phyloP scores from a whole-genome alignment of 92 coral and sea anemone genomes.

The Parazoanthus atlanticus region DNA sequence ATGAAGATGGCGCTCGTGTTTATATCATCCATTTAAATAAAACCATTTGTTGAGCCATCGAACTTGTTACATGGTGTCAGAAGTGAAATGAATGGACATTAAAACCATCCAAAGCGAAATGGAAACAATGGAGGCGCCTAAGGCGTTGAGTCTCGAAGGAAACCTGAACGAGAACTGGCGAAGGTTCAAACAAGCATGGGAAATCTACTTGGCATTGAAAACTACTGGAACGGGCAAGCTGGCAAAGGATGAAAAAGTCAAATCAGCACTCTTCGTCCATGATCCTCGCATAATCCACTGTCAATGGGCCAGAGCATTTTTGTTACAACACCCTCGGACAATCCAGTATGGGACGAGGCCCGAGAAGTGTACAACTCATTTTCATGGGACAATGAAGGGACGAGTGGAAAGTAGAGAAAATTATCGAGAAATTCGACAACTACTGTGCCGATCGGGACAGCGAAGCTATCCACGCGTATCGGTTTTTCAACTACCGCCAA shows the following conservation, averaged over 20 bases:
- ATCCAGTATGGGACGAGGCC: constrained; percentile 33
- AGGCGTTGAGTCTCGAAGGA: background rate
- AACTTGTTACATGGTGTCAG: background rate
- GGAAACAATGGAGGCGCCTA: background rate
- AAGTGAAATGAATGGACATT: background rate
- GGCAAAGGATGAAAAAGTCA: background rate
- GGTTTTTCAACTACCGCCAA: constrained; percentile 33
- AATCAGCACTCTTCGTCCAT: constrained; percentile 16
- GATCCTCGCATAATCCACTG: too few species aligned
- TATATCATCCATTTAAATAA: background rate
- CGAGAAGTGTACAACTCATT: constrained; percentile 40
- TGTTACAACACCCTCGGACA: too few species aligned
- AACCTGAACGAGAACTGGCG: constrained; percentile 2
- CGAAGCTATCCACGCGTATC: constrained; percentile 35
- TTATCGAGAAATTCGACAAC: constrained; percentile 9
- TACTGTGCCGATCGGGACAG: constrained; percentile 30
- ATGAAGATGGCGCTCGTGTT: too few species aligned
- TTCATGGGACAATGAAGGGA: constrained; percentile 28
- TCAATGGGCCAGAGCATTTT: too few species aligned
- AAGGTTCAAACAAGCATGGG: constrained; percentile 4
- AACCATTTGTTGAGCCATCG: background rate
- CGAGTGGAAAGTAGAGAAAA: constrained; percentile 35
- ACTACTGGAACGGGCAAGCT: constrained; percentile 1
- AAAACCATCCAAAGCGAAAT: background rate
- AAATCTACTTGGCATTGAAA: constrained; percentile 7